Evolutionary conservation across 2,797 vertebrate genomes (phyloP), one percentile per base, ranked within the genome.

Genomic region (Neosilurus hyrtlii): DNA sequence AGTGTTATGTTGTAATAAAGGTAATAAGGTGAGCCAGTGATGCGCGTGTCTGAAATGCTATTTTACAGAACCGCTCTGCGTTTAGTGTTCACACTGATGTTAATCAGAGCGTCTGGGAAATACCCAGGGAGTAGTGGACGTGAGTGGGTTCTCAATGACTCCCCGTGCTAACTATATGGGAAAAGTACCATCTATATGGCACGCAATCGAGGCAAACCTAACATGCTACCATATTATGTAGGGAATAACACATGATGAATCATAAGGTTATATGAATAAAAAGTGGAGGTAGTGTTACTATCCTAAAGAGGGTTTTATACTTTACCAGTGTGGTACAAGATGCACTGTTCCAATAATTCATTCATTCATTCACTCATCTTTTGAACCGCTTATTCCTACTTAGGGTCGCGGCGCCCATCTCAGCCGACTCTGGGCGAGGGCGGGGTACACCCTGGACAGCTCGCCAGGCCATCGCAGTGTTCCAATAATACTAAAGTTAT

Each of bases 51-150:
- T 6, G 26, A 57, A 56, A 26, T 1, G 20, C 52, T 56, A 16
- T 74, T 26, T 52, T 16, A 73, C 8, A 14, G 9, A 73, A 18
- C 8, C 9, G 24, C n/a, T 16, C 16, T 26, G 16, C 24, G 4
- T 72, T 56, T 49, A 26, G 3, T 6, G 16, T 35, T 74, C 54
- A 20, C 26, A 1, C 54, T 22, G 72, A 56, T 73, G 71, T 73
- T 73, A 73, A 54, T 56, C 15, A 73, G 51, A 73, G 52, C 20
- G 72, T 35, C 26, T 56, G 72, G 52, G 18, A 37, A 57, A 57
- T 35, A 30, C 54, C 71, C 72, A 57, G 72, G 72, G 72, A 22
- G 72, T 57, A 26, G 26, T 57, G 54, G 26, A 74, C 11, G 72
- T 26, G 54, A 57, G 4, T 74, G 15, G 15, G 3, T 56, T 56